These are phyloP conservation scores for Menura novaehollandiae DNA, from an alignment of 2,113 vertebrate species.

Conservation along the genomic window DNA sequence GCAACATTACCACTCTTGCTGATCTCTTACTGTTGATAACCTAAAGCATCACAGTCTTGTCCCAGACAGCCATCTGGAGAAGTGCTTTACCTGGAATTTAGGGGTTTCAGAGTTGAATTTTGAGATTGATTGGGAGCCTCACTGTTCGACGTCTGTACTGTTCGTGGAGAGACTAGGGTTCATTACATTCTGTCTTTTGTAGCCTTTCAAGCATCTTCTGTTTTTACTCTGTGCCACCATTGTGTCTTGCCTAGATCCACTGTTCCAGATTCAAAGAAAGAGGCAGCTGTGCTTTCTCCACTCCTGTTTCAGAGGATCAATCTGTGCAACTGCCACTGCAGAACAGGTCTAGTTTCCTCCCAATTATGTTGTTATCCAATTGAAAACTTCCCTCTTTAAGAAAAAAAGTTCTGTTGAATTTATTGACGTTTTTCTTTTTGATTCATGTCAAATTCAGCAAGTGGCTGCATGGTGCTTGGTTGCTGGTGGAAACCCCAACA, in stretches of 20 bases:
- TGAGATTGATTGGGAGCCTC: neutral
- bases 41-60: neutral
- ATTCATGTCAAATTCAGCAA: neutral
- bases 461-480: too few species aligned
- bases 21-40: neutral
- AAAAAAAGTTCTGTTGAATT: neutral
- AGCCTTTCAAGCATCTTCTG: neutral
- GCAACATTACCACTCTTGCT: neutral
- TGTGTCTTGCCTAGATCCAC: neutral
- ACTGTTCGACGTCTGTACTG: neutral
- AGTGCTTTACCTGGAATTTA: neutral
- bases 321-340: neutral
- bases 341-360: neutral
- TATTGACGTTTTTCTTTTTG: neutral
- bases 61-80: neutral
- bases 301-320: neutral
- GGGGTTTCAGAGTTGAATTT: neutral
- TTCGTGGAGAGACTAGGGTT: neutral
- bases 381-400: neutral
- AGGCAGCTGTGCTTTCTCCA: neutral
- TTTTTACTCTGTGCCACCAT: neutral
- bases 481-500: too few species aligned
- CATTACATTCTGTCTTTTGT: neutral
- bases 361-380: neutral
- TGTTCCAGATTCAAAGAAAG: neutral